Evolutionary conservation across 2,797 vertebrate genomes (phyloP), one percentile per base, ranked within the genome.

Genomic region (Lagorchestes hirsutus): DNA sequence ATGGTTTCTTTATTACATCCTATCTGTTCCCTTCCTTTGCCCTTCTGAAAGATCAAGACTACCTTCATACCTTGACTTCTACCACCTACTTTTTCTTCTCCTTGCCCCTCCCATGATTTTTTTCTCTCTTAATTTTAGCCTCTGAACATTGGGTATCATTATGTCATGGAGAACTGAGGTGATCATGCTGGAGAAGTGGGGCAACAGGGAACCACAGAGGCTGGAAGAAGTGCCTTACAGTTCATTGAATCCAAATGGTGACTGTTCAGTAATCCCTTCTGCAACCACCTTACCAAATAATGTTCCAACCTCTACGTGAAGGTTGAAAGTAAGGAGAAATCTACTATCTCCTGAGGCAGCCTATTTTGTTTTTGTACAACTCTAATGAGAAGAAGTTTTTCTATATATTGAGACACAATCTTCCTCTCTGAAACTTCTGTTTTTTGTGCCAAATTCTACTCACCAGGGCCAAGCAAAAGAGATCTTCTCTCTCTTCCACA

Each of bases 401-500:
- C 40, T 87, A 28, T 87, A 87, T 46, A 87, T 87, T 87, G 74
- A 50, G 74, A 50, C 22, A 10, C 74, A 87, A 87, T 87, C 40
- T 87, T 50, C 10, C 22, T 87, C 74, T 82, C 74, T 87, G 40
- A 40, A 87, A 50, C 40, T 87, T 87, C 22, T 87, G 40, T 10
- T 87, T 46, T 27, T 87, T 87, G 74, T 87, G 74, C 74, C 74
- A 87, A 87, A 87, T 87, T 87, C 40, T 87, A 24, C 74, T 87
- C 22, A 27, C 40, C 27, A 9, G 74, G 50, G 74, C 74, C 74
- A 87, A 87, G 74, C 74, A 87, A 87, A 82, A 87, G 27, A 87
- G 50, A 87, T 87, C 40, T 46, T 46, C 74, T 87, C 74, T 82
- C 74, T 87, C 74, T 87, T 87, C 74, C 74, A 87, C 74, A 87